These are phyloP conservation scores for Apamea monoglypha DNA, from an alignment of 2,888 invertebrate species.

Conservation along the genomic window DNA sequence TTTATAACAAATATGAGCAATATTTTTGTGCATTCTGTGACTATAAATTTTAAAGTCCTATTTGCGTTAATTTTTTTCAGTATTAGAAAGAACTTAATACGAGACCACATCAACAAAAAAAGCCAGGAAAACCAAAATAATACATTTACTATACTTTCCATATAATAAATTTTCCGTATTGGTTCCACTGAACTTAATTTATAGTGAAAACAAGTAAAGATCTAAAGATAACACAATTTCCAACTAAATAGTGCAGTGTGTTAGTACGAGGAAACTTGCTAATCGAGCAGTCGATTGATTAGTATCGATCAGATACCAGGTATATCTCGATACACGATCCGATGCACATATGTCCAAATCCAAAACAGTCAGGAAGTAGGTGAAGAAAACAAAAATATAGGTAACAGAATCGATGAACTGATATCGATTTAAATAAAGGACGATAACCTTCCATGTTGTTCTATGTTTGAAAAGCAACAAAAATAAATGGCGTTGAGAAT, in stretches of 20 bases:
- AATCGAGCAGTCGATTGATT: conserved; percentile 10
- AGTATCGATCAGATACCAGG: conserved; percentile 8
- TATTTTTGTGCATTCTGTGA: neutral
- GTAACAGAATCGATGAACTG: neutral
- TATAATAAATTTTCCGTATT: neutral
- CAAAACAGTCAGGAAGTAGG: neutral
- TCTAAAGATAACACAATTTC: conserved; percentile 15
- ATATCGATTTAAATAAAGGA: conserved; percentile 1
- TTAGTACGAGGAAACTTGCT: conserved; percentile 29
- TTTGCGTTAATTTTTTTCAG: neutral
- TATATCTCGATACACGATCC: conserved; percentile 10
- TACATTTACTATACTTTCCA: neutral
- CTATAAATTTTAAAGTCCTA: neutral
- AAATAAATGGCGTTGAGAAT: conserved; percentile 3
- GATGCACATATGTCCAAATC: neutral
- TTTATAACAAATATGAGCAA: neutral
- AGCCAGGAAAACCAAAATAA: neutral
- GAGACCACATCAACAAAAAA: neutral
- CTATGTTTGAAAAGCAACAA: neutral
- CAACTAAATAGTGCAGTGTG: conserved; percentile 18
- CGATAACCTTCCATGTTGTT: conserved; percentile 11
- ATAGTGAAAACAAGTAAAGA: conserved; percentile 10
- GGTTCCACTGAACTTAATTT: neutral
- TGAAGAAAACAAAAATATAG: conserved; percentile 1
- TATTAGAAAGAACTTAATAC: neutral